Conservation (phyloP, 2,797 vertebrate genomes). For the Acanthiza pusilla region DNA sequence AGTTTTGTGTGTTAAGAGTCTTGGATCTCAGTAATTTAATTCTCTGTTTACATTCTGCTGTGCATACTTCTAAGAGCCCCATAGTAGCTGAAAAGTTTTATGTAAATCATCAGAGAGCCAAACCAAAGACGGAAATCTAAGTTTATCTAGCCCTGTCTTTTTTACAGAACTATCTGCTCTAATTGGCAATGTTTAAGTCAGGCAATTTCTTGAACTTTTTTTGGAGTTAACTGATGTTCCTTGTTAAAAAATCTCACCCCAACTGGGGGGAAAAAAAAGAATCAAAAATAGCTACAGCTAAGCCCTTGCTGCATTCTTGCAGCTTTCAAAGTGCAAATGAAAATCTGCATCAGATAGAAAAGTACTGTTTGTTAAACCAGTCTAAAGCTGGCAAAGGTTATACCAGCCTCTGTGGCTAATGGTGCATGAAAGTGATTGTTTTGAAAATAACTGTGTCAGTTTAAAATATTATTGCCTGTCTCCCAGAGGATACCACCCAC, state of each 20-base stretch:
- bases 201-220: background rate
- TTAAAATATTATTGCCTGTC: slow-evolving; percentile 20
- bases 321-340: background rate
- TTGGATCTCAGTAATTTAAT: background rate
- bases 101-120: background rate
- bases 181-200: background rate
- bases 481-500: slow-evolving; percentile 38
- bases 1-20: background rate
- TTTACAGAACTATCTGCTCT: background rate
- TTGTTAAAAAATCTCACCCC: background rate
- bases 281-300: background rate
- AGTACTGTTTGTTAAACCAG: background rate
- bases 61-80: background rate
- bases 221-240: background rate
- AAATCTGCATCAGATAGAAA: background rate
- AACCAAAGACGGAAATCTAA: background rate
- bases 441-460: background rate
- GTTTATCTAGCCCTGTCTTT: background rate
- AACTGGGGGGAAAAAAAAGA: background rate
- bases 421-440: background rate
- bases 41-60: background rate
- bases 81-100: background rate
- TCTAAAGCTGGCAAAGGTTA: background rate
- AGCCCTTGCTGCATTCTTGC: background rate
- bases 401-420: background rate